A percentile compares a stretch with the other conserved stretches of the same genome.
Conservation (phyloP, 2,113 vertebrate genomes). For the Charadrius vociferus region DNA sequence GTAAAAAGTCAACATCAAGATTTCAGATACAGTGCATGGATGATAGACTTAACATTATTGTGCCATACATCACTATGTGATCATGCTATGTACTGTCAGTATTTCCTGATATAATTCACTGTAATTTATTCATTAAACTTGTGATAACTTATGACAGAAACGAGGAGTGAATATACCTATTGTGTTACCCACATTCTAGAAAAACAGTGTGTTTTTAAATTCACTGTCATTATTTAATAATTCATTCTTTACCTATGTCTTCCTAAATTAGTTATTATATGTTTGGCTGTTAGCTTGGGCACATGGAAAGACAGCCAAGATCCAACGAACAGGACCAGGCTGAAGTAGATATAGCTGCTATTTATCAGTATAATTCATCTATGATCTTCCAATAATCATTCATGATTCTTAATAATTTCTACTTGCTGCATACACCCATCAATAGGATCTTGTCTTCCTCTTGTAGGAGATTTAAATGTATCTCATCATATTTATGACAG, state of each 20-base stretch:
- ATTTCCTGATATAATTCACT: background rate
- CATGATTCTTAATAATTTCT: background rate
- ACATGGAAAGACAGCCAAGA: background rate
- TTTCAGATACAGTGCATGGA: background rate
- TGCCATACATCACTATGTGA: background rate
- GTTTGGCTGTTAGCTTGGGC: background rate
- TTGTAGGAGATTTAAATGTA: background rate
- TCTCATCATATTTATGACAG: background rate
- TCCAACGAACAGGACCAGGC: fast-evolving
- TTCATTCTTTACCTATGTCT: background rate
- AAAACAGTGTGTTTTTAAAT: background rate
- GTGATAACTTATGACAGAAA: background rate
- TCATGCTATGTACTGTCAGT: background rate
- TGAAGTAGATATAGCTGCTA: background rate
- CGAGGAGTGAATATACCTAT: background rate
- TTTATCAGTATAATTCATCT: background rate
- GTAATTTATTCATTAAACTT: background rate
- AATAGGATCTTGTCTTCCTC: background rate
- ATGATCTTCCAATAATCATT: background rate
- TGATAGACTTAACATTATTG: background rate
- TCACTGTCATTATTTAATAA: background rate
- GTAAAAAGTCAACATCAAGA: background rate
- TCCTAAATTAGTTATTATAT: background rate
- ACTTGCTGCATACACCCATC: background rate
- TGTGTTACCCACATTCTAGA: background rate